Percentiles rank a stretch among this genome's conserved stretches.
Evolutionary conservation across 2,797 vertebrate species (phyloP).

Genomic region (Tympanoctomys barrerae): DNA sequence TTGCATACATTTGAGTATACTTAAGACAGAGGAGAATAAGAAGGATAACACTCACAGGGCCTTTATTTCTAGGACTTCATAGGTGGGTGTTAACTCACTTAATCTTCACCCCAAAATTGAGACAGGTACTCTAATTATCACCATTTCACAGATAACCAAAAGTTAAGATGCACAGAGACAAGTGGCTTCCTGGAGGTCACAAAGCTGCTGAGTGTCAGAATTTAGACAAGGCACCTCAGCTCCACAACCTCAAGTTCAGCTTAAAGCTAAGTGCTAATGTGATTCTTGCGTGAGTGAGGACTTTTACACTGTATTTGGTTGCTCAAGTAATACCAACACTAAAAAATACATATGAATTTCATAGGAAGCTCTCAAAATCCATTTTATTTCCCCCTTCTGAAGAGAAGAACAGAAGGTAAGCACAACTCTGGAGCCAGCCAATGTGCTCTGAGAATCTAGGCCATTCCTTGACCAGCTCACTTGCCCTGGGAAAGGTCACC

Average conservation of each 20-base stretch:
- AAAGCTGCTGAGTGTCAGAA: neutral
- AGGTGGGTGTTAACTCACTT: neutral
- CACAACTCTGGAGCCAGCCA: neutral
- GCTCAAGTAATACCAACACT: neutral
- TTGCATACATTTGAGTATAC: neutral
- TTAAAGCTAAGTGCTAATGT: neutral
- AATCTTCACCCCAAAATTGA: neutral
- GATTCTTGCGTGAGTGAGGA: neutral
- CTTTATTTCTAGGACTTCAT: neutral
- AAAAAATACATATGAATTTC: conserved; percentile 5
- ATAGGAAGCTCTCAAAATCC: neutral
- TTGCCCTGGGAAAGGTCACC: neutral
- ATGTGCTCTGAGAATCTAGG: neutral
- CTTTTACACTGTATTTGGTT: neutral
- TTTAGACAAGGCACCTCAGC: neutral
- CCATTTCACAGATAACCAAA: conserved; percentile 40
- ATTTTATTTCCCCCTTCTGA: neutral
- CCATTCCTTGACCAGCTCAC: neutral
- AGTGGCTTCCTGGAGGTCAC: neutral
- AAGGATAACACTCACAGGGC: neutral
- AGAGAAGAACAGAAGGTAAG: neutral
- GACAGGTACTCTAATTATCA: neutral
- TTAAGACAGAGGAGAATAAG: neutral
- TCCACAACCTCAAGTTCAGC: neutral
- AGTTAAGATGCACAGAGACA: neutral